These are phyloP conservation scores for Mastacembelus armatus DNA, from an alignment of 2,797 vertebrate species.

Conservation along the genomic window DNA sequence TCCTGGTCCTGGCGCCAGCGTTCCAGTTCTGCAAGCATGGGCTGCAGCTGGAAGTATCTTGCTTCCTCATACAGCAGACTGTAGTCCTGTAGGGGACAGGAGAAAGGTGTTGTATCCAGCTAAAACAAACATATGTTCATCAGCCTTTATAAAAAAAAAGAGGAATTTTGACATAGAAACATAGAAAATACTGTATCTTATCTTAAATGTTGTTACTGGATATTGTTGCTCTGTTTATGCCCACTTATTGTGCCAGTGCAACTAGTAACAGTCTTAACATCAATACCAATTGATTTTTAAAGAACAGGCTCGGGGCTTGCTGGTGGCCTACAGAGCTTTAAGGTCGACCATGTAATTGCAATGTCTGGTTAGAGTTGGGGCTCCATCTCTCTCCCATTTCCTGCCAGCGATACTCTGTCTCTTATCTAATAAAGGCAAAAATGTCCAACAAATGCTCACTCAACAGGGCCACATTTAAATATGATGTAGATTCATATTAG, in stretches of 20 bases:
- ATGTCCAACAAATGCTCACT: background rate
- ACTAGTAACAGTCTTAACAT: background rate
- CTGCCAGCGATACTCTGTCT: background rate
- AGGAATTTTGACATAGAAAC: background rate
- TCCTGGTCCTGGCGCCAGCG: slow-evolving; percentile 97
- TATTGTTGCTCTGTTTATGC: background rate
- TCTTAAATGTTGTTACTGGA: background rate
- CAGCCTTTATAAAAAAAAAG: background rate
- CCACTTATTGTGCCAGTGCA: background rate
- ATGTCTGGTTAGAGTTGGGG: background rate
- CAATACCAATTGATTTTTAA: background rate
- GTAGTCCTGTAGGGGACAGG: slow-evolving; percentile 86
- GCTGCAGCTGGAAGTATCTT: slow-evolving; percentile 98
- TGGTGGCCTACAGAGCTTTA: background rate
- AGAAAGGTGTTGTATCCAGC: background rate
- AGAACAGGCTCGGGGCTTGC: background rate
- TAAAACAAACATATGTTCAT: background rate
- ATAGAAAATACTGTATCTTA: background rate
- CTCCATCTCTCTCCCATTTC: background rate
- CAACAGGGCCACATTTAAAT: background rate
- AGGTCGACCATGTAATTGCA: too few relatives aligned
- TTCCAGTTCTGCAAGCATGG: slow-evolving; percentile 95
- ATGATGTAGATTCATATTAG: background rate
- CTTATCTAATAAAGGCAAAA: background rate
- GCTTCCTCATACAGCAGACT: slow-evolving; percentile 97